Percentiles rank a stretch among this genome's conserved stretches.
Evolutionary conservation across 2,797 vertebrate species (phyloP).

Genomic region (Sebastes wilsoni): DNA sequence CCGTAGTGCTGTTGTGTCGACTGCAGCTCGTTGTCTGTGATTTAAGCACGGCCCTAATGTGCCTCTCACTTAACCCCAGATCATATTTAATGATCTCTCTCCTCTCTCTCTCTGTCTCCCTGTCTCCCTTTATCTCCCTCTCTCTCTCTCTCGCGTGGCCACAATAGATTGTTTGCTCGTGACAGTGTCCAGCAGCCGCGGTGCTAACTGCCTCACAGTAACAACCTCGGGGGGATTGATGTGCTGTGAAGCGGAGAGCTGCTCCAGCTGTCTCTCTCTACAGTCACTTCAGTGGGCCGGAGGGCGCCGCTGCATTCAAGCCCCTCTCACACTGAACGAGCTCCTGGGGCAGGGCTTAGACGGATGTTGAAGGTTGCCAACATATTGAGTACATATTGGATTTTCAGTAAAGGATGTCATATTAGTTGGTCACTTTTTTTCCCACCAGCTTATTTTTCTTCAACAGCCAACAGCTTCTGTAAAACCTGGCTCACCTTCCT

Average conservation of each 20-base stretch:
- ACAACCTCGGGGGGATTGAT: slow-evolving; percentile 46
- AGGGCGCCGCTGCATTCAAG: neutral
- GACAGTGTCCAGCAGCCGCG: slow-evolving; percentile 43
- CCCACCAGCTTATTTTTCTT: neutral
- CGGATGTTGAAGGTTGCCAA: slow-evolving; percentile 15
- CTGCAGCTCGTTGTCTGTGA: slow-evolving; percentile 70
- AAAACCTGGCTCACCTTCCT: neutral
- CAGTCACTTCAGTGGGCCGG: neutral
- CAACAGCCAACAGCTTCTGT: neutral
- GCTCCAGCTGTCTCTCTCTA: slow-evolving; percentile 3
- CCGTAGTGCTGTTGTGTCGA: slow-evolving; percentile 53
- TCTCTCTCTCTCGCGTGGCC: slow-evolving; percentile 20
- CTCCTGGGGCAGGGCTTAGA: slow-evolving; percentile 10
- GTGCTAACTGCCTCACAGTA: slow-evolving; percentile 47
- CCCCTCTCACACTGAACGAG: slow-evolving; percentile 3
- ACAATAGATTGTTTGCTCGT: slow-evolving; percentile 50
- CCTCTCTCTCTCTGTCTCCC: slow-evolving; percentile 6
- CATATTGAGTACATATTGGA: slow-evolving; percentile 37
- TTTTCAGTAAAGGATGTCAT: slow-evolving; percentile 9
- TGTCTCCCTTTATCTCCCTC: slow-evolving; percentile 17
- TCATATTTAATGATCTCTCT: slow-evolving; percentile 74
- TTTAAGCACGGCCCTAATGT: slow-evolving; percentile 70
- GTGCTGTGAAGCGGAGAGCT: slow-evolving; percentile 9
- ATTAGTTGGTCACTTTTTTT: neutral
- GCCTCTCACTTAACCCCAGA: slow-evolving; percentile 76